Percentiles rank a stretch among this genome's conserved stretches.
Evolutionary conservation across 2,797 vertebrate genomes (phyloP).

Genomic region (Fistularia tabacaria): DNA sequence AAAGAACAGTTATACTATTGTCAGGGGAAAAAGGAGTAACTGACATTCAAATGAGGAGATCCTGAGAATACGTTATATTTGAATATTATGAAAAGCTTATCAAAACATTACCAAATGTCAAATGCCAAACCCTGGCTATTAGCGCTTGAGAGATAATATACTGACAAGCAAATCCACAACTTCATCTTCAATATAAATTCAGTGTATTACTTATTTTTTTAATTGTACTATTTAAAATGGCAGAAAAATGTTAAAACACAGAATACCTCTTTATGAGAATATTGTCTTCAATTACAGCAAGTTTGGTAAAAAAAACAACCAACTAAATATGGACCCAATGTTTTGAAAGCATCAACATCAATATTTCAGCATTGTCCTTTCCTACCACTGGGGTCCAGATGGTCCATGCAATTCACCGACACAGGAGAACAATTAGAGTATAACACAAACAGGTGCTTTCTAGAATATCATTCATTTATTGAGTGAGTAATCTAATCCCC

Average conservation of each 20-base stretch:
- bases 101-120: too few relatives aligned
- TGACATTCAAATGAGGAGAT: conserved; percentile 61
- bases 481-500: conserved; percentile 52
- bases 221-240: too few relatives aligned
- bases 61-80: not conserved
- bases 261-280: too few relatives aligned
- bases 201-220: too few relatives aligned
- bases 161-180: too few relatives aligned
- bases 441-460: conserved; percentile 40
- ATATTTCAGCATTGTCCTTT: conserved; percentile 44
- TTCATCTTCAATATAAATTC: too few relatives aligned
- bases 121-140: too few relatives aligned
- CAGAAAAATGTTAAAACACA: too few relatives aligned
- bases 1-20: conserved; percentile 21
- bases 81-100: conserved; percentile 6
- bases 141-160: too few relatives aligned
- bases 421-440: conserved; percentile 33
- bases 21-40: conserved; percentile 42
- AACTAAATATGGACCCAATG: not conserved
- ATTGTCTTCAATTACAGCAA: too few relatives aligned
- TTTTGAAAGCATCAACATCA: conserved; percentile 24
- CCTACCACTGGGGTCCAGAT: conserved; percentile 43
- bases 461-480: conserved; percentile 46
- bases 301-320: too few relatives aligned
- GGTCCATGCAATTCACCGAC: conserved; percentile 33